Evolutionary conservation across 2,888 invertebrate species (phyloP).

Genomic region (Omphaloscelis lunosa): DNA sequence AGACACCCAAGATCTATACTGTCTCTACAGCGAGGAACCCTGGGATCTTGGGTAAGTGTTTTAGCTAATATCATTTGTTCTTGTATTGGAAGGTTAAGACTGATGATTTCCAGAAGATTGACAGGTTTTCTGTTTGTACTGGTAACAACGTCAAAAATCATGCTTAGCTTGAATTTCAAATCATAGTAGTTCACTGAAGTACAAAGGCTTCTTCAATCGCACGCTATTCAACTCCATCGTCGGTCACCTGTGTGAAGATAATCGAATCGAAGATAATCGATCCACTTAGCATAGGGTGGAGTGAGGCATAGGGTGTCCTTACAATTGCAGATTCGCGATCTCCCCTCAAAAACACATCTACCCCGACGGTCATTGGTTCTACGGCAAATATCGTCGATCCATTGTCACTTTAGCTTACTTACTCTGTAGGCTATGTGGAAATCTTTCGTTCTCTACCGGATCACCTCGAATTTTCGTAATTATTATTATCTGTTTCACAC

Average conservation of each 20-base stretch:
- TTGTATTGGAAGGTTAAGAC: no score
- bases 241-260: no score
- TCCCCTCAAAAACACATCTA: neutral
- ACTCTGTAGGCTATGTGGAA: neutral
- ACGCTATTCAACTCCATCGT: neutral
- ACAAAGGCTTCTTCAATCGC: neutral
- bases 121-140: no score
- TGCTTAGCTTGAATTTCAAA: neutral
- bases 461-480: neutral
- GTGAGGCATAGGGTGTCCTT: neutral
- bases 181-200: neutral
- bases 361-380: no score
- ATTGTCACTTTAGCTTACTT: no score
- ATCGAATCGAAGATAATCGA: no score
- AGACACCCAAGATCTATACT: neutral
- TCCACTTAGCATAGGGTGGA: no score
- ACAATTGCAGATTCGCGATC: neutral
- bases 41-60: neutral
- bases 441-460: neutral
- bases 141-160: no score
- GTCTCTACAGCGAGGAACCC: neutral
- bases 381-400: no score
- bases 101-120: no score
- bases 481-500: neutral
- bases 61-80: neutral